Evolutionary conservation across 2,888 invertebrate species (phyloP).

Genomic region (Lithophane semibrunnea): DNA sequence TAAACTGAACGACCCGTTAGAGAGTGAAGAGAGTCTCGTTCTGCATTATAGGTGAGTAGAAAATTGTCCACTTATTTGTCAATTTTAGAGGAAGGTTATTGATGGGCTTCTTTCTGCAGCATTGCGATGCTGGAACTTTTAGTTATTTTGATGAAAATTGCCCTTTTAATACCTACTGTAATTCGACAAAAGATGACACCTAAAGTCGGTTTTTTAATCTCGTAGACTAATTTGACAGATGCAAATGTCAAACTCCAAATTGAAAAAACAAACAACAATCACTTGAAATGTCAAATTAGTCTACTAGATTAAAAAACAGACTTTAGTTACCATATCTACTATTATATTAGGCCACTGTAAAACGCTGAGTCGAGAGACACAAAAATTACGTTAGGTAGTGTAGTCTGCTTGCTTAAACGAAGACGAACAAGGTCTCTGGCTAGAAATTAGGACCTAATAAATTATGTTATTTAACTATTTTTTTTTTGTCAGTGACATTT

Average conservation of each 20-base stretch:
- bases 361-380: background rate
- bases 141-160: background rate
- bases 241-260: too few species aligned
- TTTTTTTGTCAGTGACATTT: too few species aligned
- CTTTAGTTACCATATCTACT: too few species aligned
- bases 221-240: too few species aligned
- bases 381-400: background rate
- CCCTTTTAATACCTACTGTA: too few species aligned
- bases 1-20: conserved; percentile 86
- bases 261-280: too few species aligned
- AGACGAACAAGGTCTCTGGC: background rate
- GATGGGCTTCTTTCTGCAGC: background rate
- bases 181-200: background rate
- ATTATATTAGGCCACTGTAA: background rate
- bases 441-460: background rate
- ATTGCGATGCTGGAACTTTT: background rate
- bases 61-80: background rate
- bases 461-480: too few species aligned
- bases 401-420: background rate
- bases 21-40: conserved; percentile 85
- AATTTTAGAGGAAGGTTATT: background rate
- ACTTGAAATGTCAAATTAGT: too few species aligned
- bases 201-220: too few species aligned
- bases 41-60: conserved; percentile 86
- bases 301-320: too few species aligned